Evolutionary conservation across 2,113 vertebrate species (phyloP), one percentile per base, ranked within the genome.

Genomic region (Pardalotus punctatus): DNA sequence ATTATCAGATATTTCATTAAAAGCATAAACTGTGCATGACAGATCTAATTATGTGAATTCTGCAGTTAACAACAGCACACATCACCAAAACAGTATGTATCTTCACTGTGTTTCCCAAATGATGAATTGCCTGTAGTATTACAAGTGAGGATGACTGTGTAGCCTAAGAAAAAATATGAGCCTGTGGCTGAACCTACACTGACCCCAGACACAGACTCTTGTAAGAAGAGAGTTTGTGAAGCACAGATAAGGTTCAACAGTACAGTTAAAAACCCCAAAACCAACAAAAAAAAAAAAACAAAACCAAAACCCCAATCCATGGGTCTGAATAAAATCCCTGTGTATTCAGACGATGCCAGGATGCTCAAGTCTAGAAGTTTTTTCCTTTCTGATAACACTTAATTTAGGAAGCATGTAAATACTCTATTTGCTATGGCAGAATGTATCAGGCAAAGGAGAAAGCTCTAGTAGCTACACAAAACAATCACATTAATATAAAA

Each of bases 221-320:
- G 14, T 1, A 2, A 24, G 42, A 43, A 43, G 15, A 43, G 38
- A 14, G 36, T 23, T 33, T 76, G 33, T 29, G 43, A 74, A 60
- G 18, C 18, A 60, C 18, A 62, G 9, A 7, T 16, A 67, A 62
- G 5, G 5, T 50, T 82, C 62, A 86, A 80, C 20, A 61, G 16
- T 8, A 47, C 3, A 40, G 45, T 43, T 48, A n/a, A 79, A 72
- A 45, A 58, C 1, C 6, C 11, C 22, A 15, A 74, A 45, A 10
- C 6, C 16, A 50, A 84, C 6, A 48, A 53, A 21, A 6, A 67
- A 71, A 29, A 40, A 40, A 9, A 9, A 40, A 40, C 38, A 40
- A 53, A 57, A n/a, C n/a, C n/a, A n/a, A 25, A 0, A 1, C 1
- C 15, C 9, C 35, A 64, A 14, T 9, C 16, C 6, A 50, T 0